Conservation (phyloP, 2,888 invertebrate species). For the Phortica okadai region DNA sequence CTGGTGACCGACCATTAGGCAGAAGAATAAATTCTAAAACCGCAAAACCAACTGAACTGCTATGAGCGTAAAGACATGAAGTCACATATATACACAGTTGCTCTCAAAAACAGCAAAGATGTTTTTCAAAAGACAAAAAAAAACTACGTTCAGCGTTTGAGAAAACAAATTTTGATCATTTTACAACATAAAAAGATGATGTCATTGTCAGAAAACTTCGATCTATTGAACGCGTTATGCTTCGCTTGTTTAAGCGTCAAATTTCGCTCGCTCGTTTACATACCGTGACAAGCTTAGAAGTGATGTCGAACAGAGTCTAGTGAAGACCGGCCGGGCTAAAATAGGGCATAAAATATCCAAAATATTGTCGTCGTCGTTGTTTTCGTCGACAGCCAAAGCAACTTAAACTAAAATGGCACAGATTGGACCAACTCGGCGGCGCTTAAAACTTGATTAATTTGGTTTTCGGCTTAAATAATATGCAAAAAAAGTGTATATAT, state of each 20-base stretch:
- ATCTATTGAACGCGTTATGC: background rate
- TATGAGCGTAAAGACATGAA: background rate
- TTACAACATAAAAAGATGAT: background rate
- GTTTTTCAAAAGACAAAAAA: background rate
- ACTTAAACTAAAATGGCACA: conserved; percentile 43
- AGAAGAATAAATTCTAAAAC: background rate
- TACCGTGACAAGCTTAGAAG: background rate
- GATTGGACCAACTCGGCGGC: conserved; percentile 15
- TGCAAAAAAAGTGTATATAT: background rate
- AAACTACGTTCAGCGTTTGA: conserved; percentile 7
- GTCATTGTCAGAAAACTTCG: conserved; percentile 5
- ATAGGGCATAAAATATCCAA: conserved; percentile 21
- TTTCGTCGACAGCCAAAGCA: conserved; percentile 38
- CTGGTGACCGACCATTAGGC: conserved; percentile 1
- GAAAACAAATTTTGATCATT: background rate
- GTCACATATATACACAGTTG: background rate
- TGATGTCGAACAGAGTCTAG: background rate
- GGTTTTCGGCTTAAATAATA: background rate
- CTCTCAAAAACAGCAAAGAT: background rate
- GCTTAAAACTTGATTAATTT: background rate
- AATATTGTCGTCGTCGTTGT: conserved; percentile 16
- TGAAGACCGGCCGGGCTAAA: conserved; percentile 11
- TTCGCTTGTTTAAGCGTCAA: background rate
- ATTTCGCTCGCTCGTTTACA: conserved; percentile 1
- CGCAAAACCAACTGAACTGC: background rate